A percentile compares a stretch with the other conserved stretches of the same genome.
These are phyloP conservation scores for Amphiduros pacificus DNA, from an alignment of 2,888 invertebrate species.

Conservation along the genomic window DNA sequence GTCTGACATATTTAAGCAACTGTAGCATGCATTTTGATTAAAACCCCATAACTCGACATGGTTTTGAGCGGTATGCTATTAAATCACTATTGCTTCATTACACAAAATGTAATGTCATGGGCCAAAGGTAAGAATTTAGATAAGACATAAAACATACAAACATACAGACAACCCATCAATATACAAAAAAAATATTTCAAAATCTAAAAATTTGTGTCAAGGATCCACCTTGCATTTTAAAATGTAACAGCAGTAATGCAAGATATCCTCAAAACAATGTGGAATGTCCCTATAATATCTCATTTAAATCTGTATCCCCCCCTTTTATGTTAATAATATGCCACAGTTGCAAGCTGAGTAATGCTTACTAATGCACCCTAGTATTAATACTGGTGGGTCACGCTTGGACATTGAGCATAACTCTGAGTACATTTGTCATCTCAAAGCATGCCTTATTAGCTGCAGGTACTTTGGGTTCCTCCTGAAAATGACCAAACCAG, in stretches of 20 bases:
- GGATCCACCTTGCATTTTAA: not conserved
- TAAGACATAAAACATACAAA: not conserved
- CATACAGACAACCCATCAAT: not conserved
- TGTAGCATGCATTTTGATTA: too few relatives aligned
- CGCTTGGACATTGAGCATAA: conserved; percentile 50
- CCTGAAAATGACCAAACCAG: conserved; percentile 66
- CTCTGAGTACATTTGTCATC: conserved; percentile 51
- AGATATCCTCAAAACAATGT: not conserved
- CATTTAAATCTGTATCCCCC: not conserved
- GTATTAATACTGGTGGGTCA: not conserved
- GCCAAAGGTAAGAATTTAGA: not conserved
- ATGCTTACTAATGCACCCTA: too few relatives aligned
- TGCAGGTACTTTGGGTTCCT: conserved; percentile 17
- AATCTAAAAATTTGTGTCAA: not conserved
- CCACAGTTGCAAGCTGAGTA: not conserved
- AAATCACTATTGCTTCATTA: not conserved
- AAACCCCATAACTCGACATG: too few relatives aligned
- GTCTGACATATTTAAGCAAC: too few relatives aligned
- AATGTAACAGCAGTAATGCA: not conserved
- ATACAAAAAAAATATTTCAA: not conserved
- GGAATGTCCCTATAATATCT: conserved; percentile 1
- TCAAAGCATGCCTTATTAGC: conserved; percentile 34
- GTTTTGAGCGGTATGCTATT: not conserved
- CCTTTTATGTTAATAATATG: not conserved
- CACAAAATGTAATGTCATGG: not conserved